Conservation (phyloP, 2,797 vertebrate genomes). For the Takifugu ocellatus region DNA sequence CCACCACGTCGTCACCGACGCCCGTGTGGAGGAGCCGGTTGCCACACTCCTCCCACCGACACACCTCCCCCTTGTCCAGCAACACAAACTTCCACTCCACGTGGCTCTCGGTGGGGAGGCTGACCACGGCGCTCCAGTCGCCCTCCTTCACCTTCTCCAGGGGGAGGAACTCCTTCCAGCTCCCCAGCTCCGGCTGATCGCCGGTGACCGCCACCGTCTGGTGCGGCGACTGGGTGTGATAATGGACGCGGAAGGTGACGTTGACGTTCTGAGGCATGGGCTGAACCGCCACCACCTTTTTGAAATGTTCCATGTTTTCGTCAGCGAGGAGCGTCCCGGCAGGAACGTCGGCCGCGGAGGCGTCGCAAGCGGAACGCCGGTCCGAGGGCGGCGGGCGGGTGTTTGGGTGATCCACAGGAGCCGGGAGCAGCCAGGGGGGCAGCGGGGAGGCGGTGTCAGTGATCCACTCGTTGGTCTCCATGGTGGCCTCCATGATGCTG, state of each 20-base stretch:
- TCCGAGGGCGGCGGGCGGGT: slow-evolving; percentile 5
- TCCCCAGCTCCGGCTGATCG: slow-evolving; percentile 83
- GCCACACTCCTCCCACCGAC: slow-evolving; percentile 90
- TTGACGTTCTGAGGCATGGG: slow-evolving; percentile 78
- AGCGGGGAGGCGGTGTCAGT: slow-evolving; percentile 49
- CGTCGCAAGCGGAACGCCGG: not conserved
- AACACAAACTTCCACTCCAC: slow-evolving; percentile 94
- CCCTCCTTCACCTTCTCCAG: slow-evolving; percentile 78
- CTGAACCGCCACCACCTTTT: slow-evolving; percentile 69
- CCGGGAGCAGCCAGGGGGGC: slow-evolving; percentile 56
- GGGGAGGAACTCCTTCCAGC: slow-evolving; percentile 81
- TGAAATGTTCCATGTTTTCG: slow-evolving; percentile 50
- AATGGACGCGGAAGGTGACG: slow-evolving; percentile 86
- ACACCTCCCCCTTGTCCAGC: slow-evolving; percentile 83
- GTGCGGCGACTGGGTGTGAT: slow-evolving; percentile 70
- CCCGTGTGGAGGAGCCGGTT: slow-evolving; percentile 84
- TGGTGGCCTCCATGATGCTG: slow-evolving; percentile 80
- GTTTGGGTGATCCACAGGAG: slow-evolving; percentile 21
- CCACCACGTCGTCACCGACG: slow-evolving; percentile 71
- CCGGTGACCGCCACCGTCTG: slow-evolving; percentile 85
- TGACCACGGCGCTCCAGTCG: slow-evolving; percentile 80
- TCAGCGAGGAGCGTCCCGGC: slow-evolving; percentile 11
- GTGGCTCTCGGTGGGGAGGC: slow-evolving; percentile 77
- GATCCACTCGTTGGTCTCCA: slow-evolving; percentile 80
- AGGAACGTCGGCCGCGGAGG: slow-evolving; percentile 8